Conservation (phyloP, 2,797 vertebrate genomes). For the Aratinga solstitialis region DNA sequence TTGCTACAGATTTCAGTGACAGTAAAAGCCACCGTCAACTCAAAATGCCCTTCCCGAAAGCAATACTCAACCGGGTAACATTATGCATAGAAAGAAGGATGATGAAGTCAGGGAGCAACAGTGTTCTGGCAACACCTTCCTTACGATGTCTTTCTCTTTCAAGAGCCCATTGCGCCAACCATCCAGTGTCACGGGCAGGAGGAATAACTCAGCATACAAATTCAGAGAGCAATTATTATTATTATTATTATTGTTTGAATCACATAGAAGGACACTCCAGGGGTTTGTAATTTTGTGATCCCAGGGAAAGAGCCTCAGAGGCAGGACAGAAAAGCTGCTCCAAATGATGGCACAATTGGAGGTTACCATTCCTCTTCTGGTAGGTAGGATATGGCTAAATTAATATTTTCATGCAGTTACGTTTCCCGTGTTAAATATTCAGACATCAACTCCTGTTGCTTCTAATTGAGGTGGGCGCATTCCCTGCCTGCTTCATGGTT, state of each 20-base stretch:
- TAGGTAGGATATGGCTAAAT: neutral
- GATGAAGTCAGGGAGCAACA: neutral
- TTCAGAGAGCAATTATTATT: neutral
- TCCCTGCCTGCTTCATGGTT: neutral
- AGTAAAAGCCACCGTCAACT: conserved; percentile 32
- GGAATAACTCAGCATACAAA: neutral
- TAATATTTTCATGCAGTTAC: conserved; percentile 23
- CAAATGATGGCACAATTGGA: neutral
- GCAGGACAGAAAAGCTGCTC: neutral
- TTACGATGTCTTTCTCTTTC: neutral
- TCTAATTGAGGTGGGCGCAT: neutral
- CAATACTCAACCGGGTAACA: neutral
- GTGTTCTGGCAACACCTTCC: conserved; percentile 33
- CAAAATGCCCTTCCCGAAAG: conserved; percentile 11
- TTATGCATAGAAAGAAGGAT: neutral
- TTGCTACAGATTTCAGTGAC: conserved; percentile 56
- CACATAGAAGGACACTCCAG: conserved; percentile 1
- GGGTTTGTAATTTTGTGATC: neutral
- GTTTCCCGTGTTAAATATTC: neutral
- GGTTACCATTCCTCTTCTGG: neutral
- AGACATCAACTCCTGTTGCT: neutral
- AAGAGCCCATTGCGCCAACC: neutral
- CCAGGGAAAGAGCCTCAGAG: neutral
- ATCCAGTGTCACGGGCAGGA: neutral
- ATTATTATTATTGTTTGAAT: conserved; percentile 14